Evolutionary conservation across 2,888 invertebrate genomes (phyloP).

Genomic region (Smittia aterrima): DNA sequence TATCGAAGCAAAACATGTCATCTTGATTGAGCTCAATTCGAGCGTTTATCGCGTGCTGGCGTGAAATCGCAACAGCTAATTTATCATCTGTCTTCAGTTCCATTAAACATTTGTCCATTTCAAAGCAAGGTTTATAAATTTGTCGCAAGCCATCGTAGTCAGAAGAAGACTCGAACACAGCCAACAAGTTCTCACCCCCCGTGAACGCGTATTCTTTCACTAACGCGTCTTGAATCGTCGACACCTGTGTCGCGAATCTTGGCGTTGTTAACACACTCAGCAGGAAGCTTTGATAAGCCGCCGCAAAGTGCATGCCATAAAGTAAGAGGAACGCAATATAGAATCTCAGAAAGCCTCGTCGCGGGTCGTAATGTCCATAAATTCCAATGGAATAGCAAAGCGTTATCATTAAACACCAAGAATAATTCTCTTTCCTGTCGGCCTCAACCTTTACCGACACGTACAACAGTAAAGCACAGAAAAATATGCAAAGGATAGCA

Average conservation of each 20-base stretch:
- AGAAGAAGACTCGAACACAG: slow-evolving; percentile 10
- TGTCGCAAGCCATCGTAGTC: neutral
- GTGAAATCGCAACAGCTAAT: slow-evolving; percentile 51
- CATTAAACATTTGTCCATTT: slow-evolving; percentile 50
- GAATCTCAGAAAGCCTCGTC: neutral
- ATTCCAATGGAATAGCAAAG: slow-evolving; percentile 10
- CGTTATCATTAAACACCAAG: slow-evolving; percentile 30
- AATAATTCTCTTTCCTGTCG: slow-evolving; percentile 21
- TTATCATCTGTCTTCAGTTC: slow-evolving; percentile 46
- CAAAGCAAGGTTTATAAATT: slow-evolving; percentile 46
- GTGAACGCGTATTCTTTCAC: slow-evolving; percentile 4
- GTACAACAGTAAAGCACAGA: neutral
- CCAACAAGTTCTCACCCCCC: slow-evolving; percentile 20
- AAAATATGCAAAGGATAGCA: slow-evolving; percentile 8
- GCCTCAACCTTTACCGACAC: neutral
- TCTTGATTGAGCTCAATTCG: slow-evolving; percentile 45
- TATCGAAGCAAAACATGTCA: slow-evolving; percentile 51
- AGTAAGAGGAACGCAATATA: neutral
- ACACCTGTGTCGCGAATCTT: slow-evolving; percentile 16
- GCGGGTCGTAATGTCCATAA: slow-evolving; percentile 20
- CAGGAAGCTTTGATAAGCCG: slow-evolving; percentile 34
- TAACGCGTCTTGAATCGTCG: slow-evolving; percentile 23
- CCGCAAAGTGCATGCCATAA: slow-evolving; percentile 32
- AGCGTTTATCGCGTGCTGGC: slow-evolving; percentile 50
- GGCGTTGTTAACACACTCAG: slow-evolving; percentile 34